Evolutionary conservation across 2,797 vertebrate species (phyloP), one percentile per base, ranked within the genome.

Genomic region (Myotis pilosus): DNA sequence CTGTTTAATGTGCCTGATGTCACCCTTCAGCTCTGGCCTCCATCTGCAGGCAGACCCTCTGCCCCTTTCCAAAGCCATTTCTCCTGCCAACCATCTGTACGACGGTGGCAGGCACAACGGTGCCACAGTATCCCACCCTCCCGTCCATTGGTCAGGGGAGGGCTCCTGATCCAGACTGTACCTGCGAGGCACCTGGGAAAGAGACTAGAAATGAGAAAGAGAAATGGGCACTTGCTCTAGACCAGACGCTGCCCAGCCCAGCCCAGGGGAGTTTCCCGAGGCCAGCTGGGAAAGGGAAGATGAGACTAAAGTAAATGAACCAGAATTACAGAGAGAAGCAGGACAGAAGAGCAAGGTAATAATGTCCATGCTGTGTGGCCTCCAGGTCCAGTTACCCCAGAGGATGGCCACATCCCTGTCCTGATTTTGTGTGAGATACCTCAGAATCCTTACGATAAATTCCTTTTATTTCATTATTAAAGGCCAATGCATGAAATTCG

Each of bases 291-390:
- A 41, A 92, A 84, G 33, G 3, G 33, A 3, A 62, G 1, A 36
- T 33, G 53, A 94, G n/a, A 33, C 64, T 7, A 3, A 51, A 57
- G 17, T 9, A 25, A 28, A 57, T 38, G 7, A 19, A 12, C 30
- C 36, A 41, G 57, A 80, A 38, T 33, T 15, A 6, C 23, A 76
- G 20, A 66, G 6, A 68, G 25, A 49, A 82, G 22, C 6, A 28
- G 72, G 30, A 41, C 11, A 19, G 38, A n/a, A 76, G 41, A 10
- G n/a, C 7, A 17, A 23, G 30, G 17, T 17, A 30, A 3, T 44
- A 3, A 10, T 13, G 11, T 3, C 23, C 36, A 16, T 15, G 12
- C 2, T 0, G 0, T 5, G 3, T 2, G 23, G n/a, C 60, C 28
- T 41, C 30, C 13, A 33, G 44, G 15, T 36, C 23, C 62, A 41